A percentile compares a stretch with the other conserved stretches of the same genome.
phyloP scores from a whole-genome alignment of 1,140 invertebrate genomes.

The Choristoneura fumiferana region DNA sequence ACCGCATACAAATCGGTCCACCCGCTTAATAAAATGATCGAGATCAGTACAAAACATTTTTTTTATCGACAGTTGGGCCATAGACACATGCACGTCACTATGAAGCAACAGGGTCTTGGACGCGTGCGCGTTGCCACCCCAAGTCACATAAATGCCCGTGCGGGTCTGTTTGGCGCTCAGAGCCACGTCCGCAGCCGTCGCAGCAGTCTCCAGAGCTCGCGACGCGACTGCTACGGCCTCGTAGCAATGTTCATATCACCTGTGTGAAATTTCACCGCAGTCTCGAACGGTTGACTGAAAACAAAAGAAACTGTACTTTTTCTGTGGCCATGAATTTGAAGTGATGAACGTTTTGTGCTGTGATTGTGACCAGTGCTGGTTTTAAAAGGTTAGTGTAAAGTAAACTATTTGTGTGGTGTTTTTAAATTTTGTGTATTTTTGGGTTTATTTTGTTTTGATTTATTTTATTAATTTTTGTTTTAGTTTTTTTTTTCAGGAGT shows the following conservation, averaged over 20 bases:
- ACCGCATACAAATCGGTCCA: too few relatives aligned
- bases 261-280: constrained; percentile 29
- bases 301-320: constrained; percentile 13
- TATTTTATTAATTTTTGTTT: too few relatives aligned
- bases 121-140: constrained; percentile 70
- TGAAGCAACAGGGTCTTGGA: constrained; percentile 74
- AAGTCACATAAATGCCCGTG: constrained; percentile 51
- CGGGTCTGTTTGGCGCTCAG: constrained; percentile 50
- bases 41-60: too few relatives aligned
- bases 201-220: constrained; percentile 19
- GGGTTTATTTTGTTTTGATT: background rate
- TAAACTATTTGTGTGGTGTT: background rate
- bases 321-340: constrained; percentile 37
- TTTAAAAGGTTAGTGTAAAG: constrained; percentile 50
- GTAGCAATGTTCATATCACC: constrained; percentile 43
- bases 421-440: background rate
- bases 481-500: background rate
- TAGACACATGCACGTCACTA: constrained; percentile 32
- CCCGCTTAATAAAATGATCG: too few relatives aligned
- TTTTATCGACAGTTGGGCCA: background rate
- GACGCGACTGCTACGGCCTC: constrained; percentile 25
- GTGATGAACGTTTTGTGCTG: constrained; percentile 34
- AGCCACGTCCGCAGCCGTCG: constrained; percentile 35
- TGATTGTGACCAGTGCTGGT: constrained; percentile 30
- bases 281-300: constrained; percentile 37